phyloP scores from a whole-genome alignment of 2,113 vertebrate genomes.

The Benitochromis conjunctus region DNA sequence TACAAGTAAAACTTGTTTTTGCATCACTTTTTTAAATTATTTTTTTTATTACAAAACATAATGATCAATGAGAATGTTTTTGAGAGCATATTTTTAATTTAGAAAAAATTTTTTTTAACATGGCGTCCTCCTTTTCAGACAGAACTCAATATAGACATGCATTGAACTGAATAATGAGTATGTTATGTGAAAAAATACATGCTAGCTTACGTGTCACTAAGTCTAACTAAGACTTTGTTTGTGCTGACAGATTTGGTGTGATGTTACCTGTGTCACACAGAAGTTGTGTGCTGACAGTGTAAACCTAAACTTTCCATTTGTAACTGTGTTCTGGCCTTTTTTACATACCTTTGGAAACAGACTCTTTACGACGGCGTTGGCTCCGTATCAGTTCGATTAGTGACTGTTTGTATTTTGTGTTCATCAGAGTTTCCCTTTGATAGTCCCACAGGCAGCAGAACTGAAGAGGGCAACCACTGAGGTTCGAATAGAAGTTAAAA shows the following conservation, averaged over 20 bases:
- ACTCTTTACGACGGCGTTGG: neutral
- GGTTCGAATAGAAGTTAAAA: neutral
- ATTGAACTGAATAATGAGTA: no score
- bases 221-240: no score
- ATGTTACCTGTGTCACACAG: neutral
- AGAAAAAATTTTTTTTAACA: no score
- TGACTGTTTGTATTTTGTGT: neutral
- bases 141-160: no score
- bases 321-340: neutral
- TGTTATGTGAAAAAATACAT: no score
- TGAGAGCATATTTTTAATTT: neutral
- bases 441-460: neutral
- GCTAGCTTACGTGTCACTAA: no score
- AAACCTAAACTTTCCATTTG: neutral
- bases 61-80: neutral
- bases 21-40: accelerated
- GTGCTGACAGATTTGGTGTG: no score
- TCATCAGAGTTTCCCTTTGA: neutral
- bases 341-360: neutral
- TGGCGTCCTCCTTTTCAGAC: no score
- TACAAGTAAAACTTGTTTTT: neutral
- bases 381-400: neutral
- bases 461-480: neutral
- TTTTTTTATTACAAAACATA: neutral
- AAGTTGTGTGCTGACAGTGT: neutral